Conservation (phyloP, 2,888 invertebrate species). For the Apodemia mormo region DNA sequence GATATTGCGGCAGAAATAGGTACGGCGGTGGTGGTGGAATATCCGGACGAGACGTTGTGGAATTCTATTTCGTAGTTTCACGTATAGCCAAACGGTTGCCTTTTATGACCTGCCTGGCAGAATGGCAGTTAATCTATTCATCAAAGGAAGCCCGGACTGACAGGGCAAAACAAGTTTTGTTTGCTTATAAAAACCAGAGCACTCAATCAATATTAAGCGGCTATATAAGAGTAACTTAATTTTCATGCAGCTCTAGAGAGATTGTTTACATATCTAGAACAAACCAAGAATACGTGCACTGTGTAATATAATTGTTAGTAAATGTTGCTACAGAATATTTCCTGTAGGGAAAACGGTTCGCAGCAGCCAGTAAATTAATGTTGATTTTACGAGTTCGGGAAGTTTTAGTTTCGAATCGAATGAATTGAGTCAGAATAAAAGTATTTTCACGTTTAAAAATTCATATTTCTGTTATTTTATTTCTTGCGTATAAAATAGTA, state of each 20-base stretch:
- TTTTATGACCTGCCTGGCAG: too few relatives aligned
- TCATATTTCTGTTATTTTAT: neutral
- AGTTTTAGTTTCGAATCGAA: constrained; percentile 20
- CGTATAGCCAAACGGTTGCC: too few relatives aligned
- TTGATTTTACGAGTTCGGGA: constrained; percentile 27
- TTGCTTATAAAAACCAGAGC: neutral
- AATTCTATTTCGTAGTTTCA: too few relatives aligned
- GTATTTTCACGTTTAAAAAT: neutral
- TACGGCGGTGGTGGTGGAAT: too few relatives aligned
- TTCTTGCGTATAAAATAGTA: too few relatives aligned
- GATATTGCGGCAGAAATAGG: too few relatives aligned
- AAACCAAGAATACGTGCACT: neutral
- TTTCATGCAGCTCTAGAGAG: neutral
- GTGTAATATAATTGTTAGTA: constrained; percentile 33
- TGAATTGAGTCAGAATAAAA: constrained; percentile 16
- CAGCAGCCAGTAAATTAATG: constrained; percentile 31
- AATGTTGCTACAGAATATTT: constrained; percentile 34
- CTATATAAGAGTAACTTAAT: too few relatives aligned
- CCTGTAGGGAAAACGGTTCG: constrained; percentile 32
- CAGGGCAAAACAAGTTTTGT: too few relatives aligned
- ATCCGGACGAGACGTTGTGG: too few relatives aligned
- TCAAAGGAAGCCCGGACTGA: too few relatives aligned
- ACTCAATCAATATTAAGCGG: neutral
- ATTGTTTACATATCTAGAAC: neutral
- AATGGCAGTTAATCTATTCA: too few relatives aligned